Conservation (phyloP, 2,888 invertebrate genomes). For the Synergus umbraculus region DNA sequence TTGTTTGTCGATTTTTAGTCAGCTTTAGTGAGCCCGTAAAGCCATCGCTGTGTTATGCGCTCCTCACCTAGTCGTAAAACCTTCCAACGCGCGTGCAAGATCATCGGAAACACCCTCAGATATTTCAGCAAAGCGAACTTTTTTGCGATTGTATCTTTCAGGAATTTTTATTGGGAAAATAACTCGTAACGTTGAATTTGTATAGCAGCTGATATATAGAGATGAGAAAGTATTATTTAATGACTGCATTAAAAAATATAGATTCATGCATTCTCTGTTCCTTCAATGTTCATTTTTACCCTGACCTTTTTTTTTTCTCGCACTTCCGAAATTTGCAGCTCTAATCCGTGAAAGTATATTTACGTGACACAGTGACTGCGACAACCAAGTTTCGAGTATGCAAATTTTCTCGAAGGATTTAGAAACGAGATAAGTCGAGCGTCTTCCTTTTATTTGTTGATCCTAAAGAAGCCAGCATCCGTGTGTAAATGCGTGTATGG, state of each 20-base stretch:
- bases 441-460: slow-evolving; percentile 54
- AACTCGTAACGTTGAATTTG: not conserved
- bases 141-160: slow-evolving; percentile 5
- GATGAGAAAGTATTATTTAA: too few relatives aligned
- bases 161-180: not conserved
- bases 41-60: slow-evolving; percentile 55
- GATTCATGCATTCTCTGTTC: too few relatives aligned
- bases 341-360: slow-evolving; percentile 12
- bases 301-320: not conserved
- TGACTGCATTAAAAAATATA: too few relatives aligned
- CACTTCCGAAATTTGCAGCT: not conserved
- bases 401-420: slow-evolving; percentile 62
- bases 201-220: not conserved
- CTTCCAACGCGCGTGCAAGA: slow-evolving; percentile 46
- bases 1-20: slow-evolving; percentile 73
- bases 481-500: slow-evolving; percentile 7
- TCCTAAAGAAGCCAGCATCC: slow-evolving; percentile 4
- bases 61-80: slow-evolving; percentile 56
- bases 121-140: not conserved
- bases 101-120: slow-evolving; percentile 11
- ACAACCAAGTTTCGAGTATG: slow-evolving; percentile 60
- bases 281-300: too few relatives aligned
- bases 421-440: slow-evolving; percentile 60
- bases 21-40: slow-evolving; percentile 64
- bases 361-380: slow-evolving; percentile 47